A percentile compares a stretch with the other conserved stretches of the same genome.
Evolutionary conservation across 1,140 invertebrate genomes (phyloP).

Genomic region (Drosophila lowei): DNA sequence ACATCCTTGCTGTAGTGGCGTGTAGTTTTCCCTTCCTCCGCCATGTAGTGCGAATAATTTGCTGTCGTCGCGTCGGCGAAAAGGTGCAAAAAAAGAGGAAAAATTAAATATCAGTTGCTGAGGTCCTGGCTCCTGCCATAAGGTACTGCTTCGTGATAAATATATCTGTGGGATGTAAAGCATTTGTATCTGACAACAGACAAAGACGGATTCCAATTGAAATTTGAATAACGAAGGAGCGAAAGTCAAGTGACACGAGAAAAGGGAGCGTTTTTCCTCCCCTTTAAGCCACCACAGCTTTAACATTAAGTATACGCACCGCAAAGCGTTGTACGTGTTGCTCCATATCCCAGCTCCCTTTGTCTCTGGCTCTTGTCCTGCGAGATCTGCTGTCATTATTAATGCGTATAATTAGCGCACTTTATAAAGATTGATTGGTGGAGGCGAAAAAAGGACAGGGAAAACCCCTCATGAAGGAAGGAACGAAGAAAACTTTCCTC

Average conservation of each 20-base stretch:
- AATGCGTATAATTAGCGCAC: constrained; percentile 75
- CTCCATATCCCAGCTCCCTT: not conserved
- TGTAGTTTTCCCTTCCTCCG: constrained; percentile 21
- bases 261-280: not conserved
- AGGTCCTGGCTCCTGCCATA: too few relatives aligned
- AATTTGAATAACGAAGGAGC: constrained; percentile 45
- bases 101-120: constrained; percentile 53
- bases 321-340: constrained; percentile 45
- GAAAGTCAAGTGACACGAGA: constrained; percentile 18
- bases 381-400: constrained; percentile 69
- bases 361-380: constrained; percentile 22
- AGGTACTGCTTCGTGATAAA: constrained; percentile 9
- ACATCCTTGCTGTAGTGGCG: constrained; percentile 35
- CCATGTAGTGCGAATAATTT: constrained; percentile 52
- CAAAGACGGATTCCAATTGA: constrained; percentile 10
- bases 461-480: constrained; percentile 4
- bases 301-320: constrained; percentile 43
- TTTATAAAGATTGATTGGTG: constrained; percentile 77
- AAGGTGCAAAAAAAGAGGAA: constrained; percentile 6
- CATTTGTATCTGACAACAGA: not conserved
- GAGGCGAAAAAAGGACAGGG: constrained; percentile 23
- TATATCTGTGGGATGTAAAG: constrained; percentile 13
- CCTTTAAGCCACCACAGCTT: constrained; percentile 3
- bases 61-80: constrained; percentile 51
- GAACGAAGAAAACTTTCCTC: not conserved